phyloP scores from a whole-genome alignment of 2,888 invertebrate species.

The Coremacera marginata region DNA sequence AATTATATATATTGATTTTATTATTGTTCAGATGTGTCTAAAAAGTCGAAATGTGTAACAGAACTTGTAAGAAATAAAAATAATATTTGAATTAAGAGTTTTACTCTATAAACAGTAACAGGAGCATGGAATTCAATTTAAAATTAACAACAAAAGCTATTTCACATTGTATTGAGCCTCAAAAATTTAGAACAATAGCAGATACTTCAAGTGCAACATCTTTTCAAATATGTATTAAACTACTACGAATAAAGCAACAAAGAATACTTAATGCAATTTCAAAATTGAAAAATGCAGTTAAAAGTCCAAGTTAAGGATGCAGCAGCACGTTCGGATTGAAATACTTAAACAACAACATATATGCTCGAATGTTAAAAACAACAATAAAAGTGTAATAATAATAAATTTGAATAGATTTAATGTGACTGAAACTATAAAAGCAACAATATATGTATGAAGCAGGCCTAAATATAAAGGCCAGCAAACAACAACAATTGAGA shows the following conservation, averaged over 20 bases:
- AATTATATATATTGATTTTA: too few species aligned
- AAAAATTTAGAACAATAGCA: too few species aligned
- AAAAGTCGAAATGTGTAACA: too few species aligned
- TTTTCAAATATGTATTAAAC: too few species aligned
- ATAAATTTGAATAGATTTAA: constrained; percentile 1
- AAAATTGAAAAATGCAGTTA: constrained; percentile 1
- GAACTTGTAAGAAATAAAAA: too few species aligned
- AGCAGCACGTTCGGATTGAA: background rate
- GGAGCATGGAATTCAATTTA: too few species aligned
- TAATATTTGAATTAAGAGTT: too few species aligned
- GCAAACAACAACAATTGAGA: background rate
- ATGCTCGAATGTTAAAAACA: background rate
- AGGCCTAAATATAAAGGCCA: background rate
- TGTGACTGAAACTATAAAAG: background rate
- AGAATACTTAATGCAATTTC: background rate
- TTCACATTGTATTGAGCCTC: too few species aligned
- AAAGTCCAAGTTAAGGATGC: background rate
- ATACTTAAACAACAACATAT: background rate
- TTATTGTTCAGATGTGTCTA: too few species aligned
- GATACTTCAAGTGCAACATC: too few species aligned
- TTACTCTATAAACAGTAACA: too few species aligned
- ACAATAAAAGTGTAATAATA: background rate
- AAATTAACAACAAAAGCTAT: too few species aligned
- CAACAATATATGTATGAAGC: background rate
- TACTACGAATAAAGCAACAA: background rate